Conservation (phyloP, 2,113 vertebrate species). For the Terrapene triunguis region DNA sequence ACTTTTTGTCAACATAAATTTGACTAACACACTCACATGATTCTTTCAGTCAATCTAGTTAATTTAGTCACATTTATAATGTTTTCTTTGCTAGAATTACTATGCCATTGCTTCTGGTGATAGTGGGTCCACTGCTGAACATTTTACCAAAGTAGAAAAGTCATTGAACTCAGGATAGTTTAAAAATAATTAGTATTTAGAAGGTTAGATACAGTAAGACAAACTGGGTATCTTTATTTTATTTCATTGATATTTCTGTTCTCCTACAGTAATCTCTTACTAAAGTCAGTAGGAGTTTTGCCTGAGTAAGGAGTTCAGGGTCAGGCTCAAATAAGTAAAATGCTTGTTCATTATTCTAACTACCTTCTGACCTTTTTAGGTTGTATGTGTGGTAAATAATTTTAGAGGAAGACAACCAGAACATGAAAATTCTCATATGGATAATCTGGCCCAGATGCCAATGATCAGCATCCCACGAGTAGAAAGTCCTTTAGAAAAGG, state of each 20-base stretch:
- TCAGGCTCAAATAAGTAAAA: constrained; percentile 18
- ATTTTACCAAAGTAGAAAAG: too few relatives aligned
- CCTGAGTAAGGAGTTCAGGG: constrained; percentile 15
- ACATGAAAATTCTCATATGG: constrained; percentile 82
- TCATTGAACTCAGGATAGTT: neutral
- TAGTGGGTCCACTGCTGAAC: neutral
- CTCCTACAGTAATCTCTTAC: neutral
- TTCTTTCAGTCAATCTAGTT: neutral
- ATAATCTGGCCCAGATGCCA: constrained; percentile 80
- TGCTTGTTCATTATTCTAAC: constrained; percentile 44
- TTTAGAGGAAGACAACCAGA: constrained; percentile 95
- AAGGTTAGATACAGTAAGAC: neutral
- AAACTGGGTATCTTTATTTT: neutral
- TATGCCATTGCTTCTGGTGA: neutral
- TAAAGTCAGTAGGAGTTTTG: constrained; percentile 41
- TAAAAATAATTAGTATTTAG: neutral
- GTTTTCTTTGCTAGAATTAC: neutral
- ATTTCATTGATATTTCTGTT: constrained; percentile 5
- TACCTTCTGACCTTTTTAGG: constrained; percentile 81
- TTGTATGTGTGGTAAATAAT: constrained; percentile 97
- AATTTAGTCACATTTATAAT: neutral
- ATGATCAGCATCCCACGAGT: constrained; percentile 89
- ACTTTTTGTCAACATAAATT: constrained; percentile 34
- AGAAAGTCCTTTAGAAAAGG: constrained; percentile 97
- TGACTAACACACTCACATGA: neutral